Conservation (phyloP, 2,797 vertebrate genomes). For the Microctenopoma lineatum region DNA sequence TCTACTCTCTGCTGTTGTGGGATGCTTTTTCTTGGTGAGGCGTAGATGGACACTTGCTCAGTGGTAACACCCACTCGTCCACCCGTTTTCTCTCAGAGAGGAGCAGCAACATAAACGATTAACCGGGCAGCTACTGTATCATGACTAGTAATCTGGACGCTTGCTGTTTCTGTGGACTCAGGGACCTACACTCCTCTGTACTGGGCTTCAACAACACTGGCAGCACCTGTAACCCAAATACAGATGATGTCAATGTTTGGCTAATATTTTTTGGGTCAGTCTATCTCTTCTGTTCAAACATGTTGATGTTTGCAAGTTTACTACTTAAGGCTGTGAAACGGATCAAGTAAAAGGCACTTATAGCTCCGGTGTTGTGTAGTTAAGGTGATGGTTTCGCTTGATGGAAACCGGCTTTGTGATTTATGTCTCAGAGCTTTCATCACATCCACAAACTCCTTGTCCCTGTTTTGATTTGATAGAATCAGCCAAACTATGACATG, state of each 20-base stretch:
- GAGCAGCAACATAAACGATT: not conserved
- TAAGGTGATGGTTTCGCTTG: not conserved
- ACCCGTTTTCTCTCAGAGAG: not conserved
- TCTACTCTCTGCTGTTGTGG: not conserved
- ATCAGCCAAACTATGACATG: no score
- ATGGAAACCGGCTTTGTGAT: not conserved
- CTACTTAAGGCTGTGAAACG: not conserved
- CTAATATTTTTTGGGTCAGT: not conserved
- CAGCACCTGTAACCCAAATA: not conserved
- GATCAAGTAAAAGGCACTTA: not conserved
- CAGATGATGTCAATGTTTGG: not conserved
- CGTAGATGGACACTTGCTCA: not conserved
- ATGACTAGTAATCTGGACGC: not conserved
- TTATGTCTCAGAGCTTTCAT: not conserved
- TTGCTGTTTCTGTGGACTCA: constrained; percentile 29
- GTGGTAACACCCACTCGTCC: not conserved
- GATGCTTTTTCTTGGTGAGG: not conserved
- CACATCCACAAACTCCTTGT: no score
- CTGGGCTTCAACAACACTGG: constrained; percentile 9
- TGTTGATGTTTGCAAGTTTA: not conserved
- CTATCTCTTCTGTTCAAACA: constrained; percentile 1
- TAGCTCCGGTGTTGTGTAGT: not conserved
- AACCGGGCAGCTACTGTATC: constrained; percentile 43
- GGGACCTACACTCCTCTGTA: constrained; percentile 38
- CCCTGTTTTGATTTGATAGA: no score